Conservation (phyloP, 2,888 invertebrate genomes). For the Lacanobia wlatinum region DNA sequence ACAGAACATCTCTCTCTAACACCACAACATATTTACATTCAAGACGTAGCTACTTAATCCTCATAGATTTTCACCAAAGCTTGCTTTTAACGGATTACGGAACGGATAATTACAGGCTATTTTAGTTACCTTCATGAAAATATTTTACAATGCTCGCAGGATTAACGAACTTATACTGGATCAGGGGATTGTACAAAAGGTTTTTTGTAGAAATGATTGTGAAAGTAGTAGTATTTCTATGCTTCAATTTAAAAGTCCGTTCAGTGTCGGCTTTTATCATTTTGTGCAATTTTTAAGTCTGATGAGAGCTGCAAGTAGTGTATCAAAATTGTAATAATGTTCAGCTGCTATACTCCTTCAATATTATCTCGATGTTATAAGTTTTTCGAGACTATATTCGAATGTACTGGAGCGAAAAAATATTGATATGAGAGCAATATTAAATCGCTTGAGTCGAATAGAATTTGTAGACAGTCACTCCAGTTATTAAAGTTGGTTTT, state of each 20-base stretch:
- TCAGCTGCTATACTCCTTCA: constrained; percentile 12
- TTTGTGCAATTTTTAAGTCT: constrained; percentile 37
- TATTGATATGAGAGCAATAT: constrained; percentile 31
- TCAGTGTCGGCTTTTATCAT: constrained; percentile 16
- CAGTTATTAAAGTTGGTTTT: background rate
- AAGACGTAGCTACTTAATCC: constrained; percentile 20
- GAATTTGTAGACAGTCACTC: constrained; percentile 10
- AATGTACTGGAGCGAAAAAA: constrained; percentile 18
- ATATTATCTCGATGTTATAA: constrained; percentile 16
- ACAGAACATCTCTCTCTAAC: background rate
- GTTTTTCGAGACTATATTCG: constrained; percentile 31
- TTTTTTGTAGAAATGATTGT: constrained; percentile 28
- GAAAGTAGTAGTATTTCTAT: constrained; percentile 17
- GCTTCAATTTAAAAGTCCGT: constrained; percentile 34
- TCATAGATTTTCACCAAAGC: constrained; percentile 32
- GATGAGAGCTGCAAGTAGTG: constrained; percentile 15
- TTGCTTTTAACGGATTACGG: constrained; percentile 55
- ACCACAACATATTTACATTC: background rate
- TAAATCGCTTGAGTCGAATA: constrained; percentile 28
- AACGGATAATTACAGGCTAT: constrained; percentile 33
- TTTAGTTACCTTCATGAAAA: constrained; percentile 33
- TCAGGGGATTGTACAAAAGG: constrained; percentile 36
- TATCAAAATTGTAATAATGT: constrained; percentile 19
- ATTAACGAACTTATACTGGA: constrained; percentile 15
- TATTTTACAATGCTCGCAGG: constrained; percentile 27